These are phyloP conservation scores for Ethmia dodecea DNA, from an alignment of 2,888 invertebrate species.

Conservation along the genomic window DNA sequence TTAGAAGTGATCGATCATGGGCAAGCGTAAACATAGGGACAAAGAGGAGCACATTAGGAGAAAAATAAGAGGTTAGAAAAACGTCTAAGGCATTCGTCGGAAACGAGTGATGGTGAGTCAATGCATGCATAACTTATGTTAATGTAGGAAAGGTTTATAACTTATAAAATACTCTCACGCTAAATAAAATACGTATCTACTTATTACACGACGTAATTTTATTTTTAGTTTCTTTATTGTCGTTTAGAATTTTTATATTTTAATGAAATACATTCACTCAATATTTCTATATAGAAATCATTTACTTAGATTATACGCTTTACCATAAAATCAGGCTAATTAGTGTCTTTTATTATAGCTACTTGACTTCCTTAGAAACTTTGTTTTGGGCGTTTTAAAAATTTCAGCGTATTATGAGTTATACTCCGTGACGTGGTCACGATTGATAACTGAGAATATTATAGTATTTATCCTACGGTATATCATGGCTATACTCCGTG, in stretches of 20 bases:
- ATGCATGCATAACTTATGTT: not conserved
- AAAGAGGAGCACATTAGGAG: not conserved
- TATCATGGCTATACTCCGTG: slow-evolving; percentile 4
- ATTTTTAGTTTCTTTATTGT: too few species aligned
- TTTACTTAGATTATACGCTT: too few species aligned
- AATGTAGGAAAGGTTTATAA: not conserved
- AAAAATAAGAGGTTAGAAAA: not conserved
- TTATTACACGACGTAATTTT: too few species aligned
- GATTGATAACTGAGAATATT: not conserved
- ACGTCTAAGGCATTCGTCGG: not conserved
- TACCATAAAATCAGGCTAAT: not conserved
- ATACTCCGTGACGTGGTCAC: slow-evolving; percentile 1
- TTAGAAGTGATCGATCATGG: not conserved
- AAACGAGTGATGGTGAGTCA: not conserved
- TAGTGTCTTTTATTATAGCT: not conserved
- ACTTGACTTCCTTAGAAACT: not conserved
- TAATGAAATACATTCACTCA: too few species aligned
- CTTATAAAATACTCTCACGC: too few species aligned
- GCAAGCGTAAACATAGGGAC: not conserved
- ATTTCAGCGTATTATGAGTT: not conserved
- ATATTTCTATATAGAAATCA: too few species aligned
- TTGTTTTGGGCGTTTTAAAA: too few species aligned
- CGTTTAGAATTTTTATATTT: too few species aligned
- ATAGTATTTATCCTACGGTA: not conserved
- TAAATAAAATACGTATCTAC: too few species aligned